Conservation (phyloP, 2,888 invertebrate genomes). For the Drosophila koepferae region DNA sequence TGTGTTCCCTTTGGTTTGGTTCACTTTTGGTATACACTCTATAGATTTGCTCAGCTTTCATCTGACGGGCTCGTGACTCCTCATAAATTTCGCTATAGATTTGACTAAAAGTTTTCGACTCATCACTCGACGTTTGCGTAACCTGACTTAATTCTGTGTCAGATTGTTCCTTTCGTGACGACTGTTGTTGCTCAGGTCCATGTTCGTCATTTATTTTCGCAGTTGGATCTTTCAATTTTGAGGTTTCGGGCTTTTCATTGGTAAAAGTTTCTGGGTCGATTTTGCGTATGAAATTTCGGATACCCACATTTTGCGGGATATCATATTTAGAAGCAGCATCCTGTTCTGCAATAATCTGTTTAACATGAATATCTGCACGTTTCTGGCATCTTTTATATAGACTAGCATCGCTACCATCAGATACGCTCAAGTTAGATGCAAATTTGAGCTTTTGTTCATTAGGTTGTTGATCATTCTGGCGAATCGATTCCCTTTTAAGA, state of each 20-base stretch:
- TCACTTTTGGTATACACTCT: conserved; percentile 26
- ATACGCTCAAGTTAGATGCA: background rate
- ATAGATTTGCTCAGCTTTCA: conserved; percentile 47
- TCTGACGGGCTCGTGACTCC: conserved; percentile 50
- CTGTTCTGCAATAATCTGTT: conserved; percentile 16
- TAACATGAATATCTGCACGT: conserved; percentile 21
- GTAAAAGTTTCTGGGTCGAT: background rate
- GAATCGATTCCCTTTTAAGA: background rate
- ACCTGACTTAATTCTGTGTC: conserved; percentile 34
- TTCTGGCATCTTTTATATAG: conserved; percentile 17
- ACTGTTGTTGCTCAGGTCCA: background rate
- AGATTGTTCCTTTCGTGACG: background rate
- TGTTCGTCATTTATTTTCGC: background rate
- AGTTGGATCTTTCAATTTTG: background rate
- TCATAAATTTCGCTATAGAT: conserved; percentile 64
- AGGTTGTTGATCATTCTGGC: too few species aligned
- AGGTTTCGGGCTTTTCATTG: background rate
- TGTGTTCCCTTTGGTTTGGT: conserved; percentile 8
- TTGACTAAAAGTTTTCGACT: conserved; percentile 61
- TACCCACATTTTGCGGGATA: background rate
- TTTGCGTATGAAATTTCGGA: conserved; percentile 17
- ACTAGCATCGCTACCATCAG: conserved; percentile 1
- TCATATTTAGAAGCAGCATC: conserved; percentile 11
- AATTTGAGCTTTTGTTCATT: background rate
- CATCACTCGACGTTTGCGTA: conserved; percentile 44